Evolutionary conservation across 1,140 invertebrate species (phyloP).

Genomic region (Cyclargus thomasi): DNA sequence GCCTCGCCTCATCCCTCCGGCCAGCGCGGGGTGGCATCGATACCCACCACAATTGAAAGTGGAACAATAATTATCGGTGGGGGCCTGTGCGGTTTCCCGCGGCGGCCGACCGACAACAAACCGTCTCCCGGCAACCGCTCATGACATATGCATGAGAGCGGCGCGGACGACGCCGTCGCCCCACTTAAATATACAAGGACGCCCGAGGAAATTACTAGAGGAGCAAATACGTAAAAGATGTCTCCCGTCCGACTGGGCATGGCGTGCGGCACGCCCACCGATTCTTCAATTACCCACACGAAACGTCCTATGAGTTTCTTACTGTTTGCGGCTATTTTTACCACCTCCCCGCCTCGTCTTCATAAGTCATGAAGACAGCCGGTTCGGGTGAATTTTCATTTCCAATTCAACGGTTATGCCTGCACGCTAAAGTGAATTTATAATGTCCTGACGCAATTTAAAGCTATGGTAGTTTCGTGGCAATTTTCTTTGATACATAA

Average conservation of each 20-base stretch:
- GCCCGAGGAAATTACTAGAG: conserved; percentile 64
- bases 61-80: conserved; percentile 68
- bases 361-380: conserved; percentile 62
- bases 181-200: conserved; percentile 71
- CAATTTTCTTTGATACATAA: not conserved
- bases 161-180: conserved; percentile 44
- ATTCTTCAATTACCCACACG: conserved; percentile 65
- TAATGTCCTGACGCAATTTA: conserved; percentile 17
- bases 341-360: conserved; percentile 45
- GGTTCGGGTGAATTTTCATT: conserved; percentile 52
- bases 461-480: not conserved
- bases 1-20: conserved; percentile 56
- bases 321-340: conserved; percentile 55
- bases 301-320: conserved; percentile 54
- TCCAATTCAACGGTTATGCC: conserved; percentile 42
- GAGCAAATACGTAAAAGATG: conserved; percentile 67
- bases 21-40: conserved; percentile 47
- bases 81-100: conserved; percentile 58
- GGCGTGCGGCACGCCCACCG: conserved; percentile 58
- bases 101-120: conserved; percentile 66
- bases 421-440: conserved; percentile 40
- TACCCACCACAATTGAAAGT: conserved; percentile 59
- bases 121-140: conserved; percentile 69
- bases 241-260: conserved; percentile 46
- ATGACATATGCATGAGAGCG: conserved; percentile 73